Percentiles rank a stretch among this genome's conserved stretches.
phyloP scores from a whole-genome alignment of 2,888 invertebrate species.

The Siphlonurus alternatus region DNA sequence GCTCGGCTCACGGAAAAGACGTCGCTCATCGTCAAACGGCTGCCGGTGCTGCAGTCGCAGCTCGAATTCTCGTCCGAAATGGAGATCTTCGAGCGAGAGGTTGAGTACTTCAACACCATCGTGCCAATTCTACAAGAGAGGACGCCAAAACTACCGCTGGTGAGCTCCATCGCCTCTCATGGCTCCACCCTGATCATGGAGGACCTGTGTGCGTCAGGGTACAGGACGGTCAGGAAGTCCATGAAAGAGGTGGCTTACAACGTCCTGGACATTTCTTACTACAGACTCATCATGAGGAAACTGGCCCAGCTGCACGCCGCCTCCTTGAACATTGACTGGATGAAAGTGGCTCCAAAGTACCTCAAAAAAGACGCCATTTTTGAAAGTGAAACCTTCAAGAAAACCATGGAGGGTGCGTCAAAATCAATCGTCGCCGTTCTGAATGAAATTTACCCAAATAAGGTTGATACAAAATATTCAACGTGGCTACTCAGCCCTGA shows the following conservation, averaged over 20 bases:
- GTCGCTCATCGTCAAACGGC: neutral
- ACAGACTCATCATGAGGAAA: neutral
- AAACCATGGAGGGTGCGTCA: neutral
- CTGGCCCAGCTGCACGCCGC: constrained; percentile 1
- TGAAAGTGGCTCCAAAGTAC: neutral
- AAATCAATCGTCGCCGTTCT: neutral
- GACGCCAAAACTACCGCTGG: neutral
- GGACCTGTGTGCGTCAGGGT: neutral
- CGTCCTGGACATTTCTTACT: neutral
- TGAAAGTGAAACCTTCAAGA: neutral
- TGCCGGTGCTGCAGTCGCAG: neutral
- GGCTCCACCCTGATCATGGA: neutral
- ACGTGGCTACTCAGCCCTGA: neutral
- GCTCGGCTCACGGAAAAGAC: neutral
- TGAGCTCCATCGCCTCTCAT: neutral
- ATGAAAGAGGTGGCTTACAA: no score
- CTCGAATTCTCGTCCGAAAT: neutral
- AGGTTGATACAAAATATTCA: neutral
- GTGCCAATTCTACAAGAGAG: neutral
- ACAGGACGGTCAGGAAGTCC: neutral
- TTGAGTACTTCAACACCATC: neutral
- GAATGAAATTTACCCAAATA: neutral
- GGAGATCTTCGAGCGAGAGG: neutral
- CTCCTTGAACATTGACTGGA: neutral
- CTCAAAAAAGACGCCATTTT: neutral